A percentile compares a stretch with the other conserved stretches of the same genome.
These are phyloP conservation scores for Physella acuta DNA, from an alignment of 1,140 invertebrate species.

Conservation along the genomic window DNA sequence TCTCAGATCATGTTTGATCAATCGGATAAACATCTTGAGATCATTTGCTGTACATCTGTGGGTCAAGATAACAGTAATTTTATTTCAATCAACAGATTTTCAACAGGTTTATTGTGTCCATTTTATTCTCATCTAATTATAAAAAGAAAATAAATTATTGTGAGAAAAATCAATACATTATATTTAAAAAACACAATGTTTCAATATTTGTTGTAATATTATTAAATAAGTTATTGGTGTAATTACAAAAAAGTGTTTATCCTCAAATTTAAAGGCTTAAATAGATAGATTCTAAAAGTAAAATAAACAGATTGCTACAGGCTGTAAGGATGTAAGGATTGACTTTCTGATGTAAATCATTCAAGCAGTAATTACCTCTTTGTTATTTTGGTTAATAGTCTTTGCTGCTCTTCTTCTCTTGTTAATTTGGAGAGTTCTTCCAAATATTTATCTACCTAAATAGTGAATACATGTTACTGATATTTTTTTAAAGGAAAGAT, in stretches of 20 bases:
- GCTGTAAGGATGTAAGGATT: too few species aligned
- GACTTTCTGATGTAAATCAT: neutral
- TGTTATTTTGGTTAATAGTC: constrained; percentile 74
- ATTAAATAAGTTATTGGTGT: too few species aligned
- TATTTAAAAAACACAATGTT: neutral
- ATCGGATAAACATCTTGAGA: constrained; percentile 80
- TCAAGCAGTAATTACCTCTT: constrained; percentile 58
- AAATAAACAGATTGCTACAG: too few species aligned
- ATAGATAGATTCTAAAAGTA: too few species aligned
- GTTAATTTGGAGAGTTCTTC: constrained; percentile 74
- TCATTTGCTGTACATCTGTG: constrained; percentile 80
- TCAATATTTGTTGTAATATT: too few species aligned
- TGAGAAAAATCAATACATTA: neutral
- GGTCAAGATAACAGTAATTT: too few species aligned
- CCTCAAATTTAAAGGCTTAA: too few species aligned
- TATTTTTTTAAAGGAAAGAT: too few species aligned
- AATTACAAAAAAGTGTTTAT: too few species aligned
- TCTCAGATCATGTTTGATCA: constrained; percentile 87
- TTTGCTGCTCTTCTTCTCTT: constrained; percentile 83
- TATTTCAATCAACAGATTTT: neutral
- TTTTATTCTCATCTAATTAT: too few species aligned
- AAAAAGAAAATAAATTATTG: neutral
- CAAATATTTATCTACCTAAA: constrained; percentile 74
- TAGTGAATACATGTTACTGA: constrained; percentile 1
- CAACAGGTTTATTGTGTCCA: too few species aligned